phyloP scores from a whole-genome alignment of 2,888 invertebrate genomes.

The Nesidiocoris tenuis region DNA sequence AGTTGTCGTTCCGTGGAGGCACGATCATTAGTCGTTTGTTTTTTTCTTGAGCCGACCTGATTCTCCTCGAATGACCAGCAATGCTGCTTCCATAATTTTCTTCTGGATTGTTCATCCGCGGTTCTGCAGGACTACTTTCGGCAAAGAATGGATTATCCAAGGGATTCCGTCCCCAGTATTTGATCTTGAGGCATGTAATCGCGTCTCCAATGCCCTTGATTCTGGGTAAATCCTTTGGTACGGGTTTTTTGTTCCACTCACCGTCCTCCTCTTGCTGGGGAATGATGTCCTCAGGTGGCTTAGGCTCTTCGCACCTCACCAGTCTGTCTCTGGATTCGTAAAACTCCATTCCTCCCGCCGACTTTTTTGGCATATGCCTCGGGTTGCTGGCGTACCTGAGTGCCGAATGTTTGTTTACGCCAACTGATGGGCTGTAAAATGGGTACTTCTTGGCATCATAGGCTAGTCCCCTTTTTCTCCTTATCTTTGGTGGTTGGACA shows the following conservation, averaged over 20 bases:
- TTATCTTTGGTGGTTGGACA: neutral
- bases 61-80: neutral
- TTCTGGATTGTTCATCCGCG: neutral
- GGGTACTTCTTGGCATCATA: conserved; percentile 63
- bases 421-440: conserved; percentile 59
- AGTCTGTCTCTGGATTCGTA: conserved; percentile 61
- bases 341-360: conserved; percentile 66
- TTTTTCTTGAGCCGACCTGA: neutral
- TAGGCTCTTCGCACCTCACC: conserved; percentile 54
- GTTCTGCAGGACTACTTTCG: conserved; percentile 51
- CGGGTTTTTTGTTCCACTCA: conserved; percentile 51
- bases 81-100: neutral
- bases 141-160: conserved; percentile 72
- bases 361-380: conserved; percentile 64
- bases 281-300: conserved; percentile 52
- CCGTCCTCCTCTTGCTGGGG: conserved; percentile 53
- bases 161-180: conserved; percentile 74
- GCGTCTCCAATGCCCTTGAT: conserved; percentile 68
- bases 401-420: conserved; percentile 60
- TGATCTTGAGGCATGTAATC: conserved; percentile 71
- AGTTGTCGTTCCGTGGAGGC: conserved; percentile 4
- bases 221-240: conserved; percentile 55
- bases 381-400: conserved; percentile 68
- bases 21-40: conserved; percentile 11
- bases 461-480: conserved; percentile 33